phyloP scores from a whole-genome alignment of 2,113 vertebrate species.

The Genyomyrus donnyi region DNA sequence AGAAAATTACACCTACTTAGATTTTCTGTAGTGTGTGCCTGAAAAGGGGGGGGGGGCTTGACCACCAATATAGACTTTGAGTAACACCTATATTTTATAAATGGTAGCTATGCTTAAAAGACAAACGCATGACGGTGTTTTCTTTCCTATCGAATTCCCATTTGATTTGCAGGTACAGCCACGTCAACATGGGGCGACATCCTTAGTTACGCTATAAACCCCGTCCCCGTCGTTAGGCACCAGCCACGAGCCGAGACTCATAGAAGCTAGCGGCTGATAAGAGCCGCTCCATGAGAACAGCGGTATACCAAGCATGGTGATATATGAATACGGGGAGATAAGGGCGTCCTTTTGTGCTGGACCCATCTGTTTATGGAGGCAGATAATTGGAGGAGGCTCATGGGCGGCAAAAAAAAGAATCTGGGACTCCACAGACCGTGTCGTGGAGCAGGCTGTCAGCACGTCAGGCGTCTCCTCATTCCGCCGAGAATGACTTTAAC shows the following conservation, averaged over 20 bases:
- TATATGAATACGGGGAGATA: slow-evolving; percentile 1
- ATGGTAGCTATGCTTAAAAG: not conserved
- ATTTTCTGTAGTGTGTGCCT: not conserved
- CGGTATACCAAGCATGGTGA: not conserved
- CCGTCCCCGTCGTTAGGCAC: not conserved
- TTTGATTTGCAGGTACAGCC: not conserved
- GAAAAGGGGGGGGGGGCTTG: not conserved
- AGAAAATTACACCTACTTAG: too few species aligned
- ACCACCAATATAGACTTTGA: not conserved
- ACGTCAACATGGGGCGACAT: not conserved
- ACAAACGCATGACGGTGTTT: not conserved
- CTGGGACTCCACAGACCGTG: not conserved
- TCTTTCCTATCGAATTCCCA: not conserved
- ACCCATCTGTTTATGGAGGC: slow-evolving; percentile 10
- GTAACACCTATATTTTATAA: not conserved
- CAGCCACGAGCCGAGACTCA: not conserved
- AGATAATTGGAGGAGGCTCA: not conserved
- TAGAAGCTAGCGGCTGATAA: not conserved
- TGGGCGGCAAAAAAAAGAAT: not conserved
- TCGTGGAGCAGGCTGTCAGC: not conserved
- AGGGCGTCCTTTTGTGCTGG: not conserved
- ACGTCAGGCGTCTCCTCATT: not conserved
- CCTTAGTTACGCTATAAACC: not conserved
- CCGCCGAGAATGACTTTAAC: not conserved
- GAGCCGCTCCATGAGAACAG: not conserved